Percentiles rank a stretch among this genome's conserved stretches.
These are phyloP conservation scores for Sphecodes monilicornis DNA, from an alignment of 2,888 invertebrate genomes.

Conservation along the genomic window DNA sequence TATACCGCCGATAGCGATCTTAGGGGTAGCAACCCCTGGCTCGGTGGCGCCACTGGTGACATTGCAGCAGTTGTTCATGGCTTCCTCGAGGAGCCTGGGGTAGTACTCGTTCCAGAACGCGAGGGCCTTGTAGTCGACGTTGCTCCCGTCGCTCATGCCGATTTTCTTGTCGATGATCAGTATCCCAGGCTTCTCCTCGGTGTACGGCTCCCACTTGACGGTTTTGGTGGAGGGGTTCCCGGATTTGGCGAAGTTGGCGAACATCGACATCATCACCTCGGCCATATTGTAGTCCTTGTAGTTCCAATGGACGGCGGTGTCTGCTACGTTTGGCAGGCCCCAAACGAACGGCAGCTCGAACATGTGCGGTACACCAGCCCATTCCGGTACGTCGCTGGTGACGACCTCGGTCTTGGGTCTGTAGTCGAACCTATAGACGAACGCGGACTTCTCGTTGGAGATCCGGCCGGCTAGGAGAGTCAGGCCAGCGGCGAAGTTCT, in stretches of 20 bases:
- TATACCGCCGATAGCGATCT: conserved; percentile 25
- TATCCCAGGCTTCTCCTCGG: conserved; percentile 88
- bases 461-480: conserved; percentile 89
- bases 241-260: conserved; percentile 91
- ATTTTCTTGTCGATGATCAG: conserved; percentile 90
- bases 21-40: conserved; percentile 22
- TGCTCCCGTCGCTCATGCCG: conserved; percentile 89
- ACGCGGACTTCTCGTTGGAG: conserved; percentile 87
- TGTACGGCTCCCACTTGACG: conserved; percentile 91
- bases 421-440: conserved; percentile 88
- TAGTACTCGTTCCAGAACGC: conserved; percentile 95
- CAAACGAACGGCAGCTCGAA: conserved; percentile 93
- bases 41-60: conserved; percentile 77
- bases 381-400: conserved; percentile 89
- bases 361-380: conserved; percentile 93
- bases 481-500: conserved; percentile 90
- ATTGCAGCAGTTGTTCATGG: conserved; percentile 90
- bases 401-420: conserved; percentile 88
- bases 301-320: conserved; percentile 88
- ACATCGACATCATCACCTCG: conserved; percentile 92
- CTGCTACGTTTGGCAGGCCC: conserved; percentile 90
- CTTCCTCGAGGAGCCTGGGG: conserved; percentile 90
- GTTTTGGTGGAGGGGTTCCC: conserved; percentile 87
- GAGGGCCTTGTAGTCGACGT: conserved; percentile 91
- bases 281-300: conserved; percentile 91